phyloP scores from a whole-genome alignment of 2,113 vertebrate species.

The Platichthys flesus region DNA sequence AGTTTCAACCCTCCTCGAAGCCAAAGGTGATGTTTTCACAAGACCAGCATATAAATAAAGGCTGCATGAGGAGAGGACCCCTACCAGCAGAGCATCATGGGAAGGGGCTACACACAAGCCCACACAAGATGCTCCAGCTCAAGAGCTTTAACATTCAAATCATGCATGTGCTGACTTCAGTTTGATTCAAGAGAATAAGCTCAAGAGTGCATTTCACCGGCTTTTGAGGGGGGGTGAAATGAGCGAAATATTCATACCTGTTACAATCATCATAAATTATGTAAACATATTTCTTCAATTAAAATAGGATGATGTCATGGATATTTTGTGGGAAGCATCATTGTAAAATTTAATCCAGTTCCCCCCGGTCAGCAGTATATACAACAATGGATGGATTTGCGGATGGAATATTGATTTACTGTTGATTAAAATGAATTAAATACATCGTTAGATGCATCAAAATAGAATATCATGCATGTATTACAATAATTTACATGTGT shows the following conservation, averaged over 20 bases:
- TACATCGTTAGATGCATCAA: too few relatives aligned
- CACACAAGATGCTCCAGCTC: slow-evolving; percentile 76
- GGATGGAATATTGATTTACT: too few relatives aligned
- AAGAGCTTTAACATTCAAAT: slow-evolving; percentile 68
- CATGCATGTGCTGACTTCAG: slow-evolving; percentile 42
- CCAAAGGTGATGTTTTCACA: slow-evolving; percentile 79
- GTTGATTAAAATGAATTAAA: too few relatives aligned
- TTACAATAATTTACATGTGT: too few relatives aligned
- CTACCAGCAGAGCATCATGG: slow-evolving; percentile 73
- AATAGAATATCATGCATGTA: too few relatives aligned
- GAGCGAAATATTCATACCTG: background rate
- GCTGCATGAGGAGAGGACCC: slow-evolving; percentile 61
- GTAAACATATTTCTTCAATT: too few relatives aligned
- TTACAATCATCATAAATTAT: too few relatives aligned
- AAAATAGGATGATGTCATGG: too few relatives aligned
- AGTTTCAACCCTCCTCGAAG: slow-evolving; percentile 67
- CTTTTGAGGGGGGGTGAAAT: background rate
- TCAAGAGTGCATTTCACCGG: too few relatives aligned
- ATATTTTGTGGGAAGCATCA: background rate
- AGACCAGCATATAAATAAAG: slow-evolving; percentile 75
- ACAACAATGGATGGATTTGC: too few relatives aligned
- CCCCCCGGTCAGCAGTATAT: too few relatives aligned
- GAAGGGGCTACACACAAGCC: slow-evolving; percentile 73
- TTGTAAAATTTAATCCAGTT: too few relatives aligned
- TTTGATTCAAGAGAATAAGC: slow-evolving; percentile 29